Base-by-base conservation (phyloP, 1,140 invertebrate genomes). In the Teleopsis dalmanni region DNA sequence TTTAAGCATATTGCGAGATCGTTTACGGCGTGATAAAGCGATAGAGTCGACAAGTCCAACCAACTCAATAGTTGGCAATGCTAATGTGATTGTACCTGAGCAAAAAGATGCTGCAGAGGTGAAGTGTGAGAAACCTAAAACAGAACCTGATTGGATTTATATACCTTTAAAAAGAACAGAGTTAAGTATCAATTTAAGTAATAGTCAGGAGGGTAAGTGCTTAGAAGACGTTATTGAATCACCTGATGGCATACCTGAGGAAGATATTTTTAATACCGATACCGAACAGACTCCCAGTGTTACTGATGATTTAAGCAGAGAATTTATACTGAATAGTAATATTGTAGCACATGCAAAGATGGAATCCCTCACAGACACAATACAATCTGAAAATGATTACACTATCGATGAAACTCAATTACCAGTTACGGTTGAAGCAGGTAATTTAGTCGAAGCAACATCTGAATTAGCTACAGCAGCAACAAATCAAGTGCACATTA, bases 341-440 rank as follows among this genome's bases (percentile, higher is more conserved):
- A 62, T 64, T 14, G 62, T 60, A 42, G 64, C 64, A 1, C 64
- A 67, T 43, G 64, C 64, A 21, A 67, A 60, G 47, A 67, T 67
- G 64, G 64, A 67, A 19, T 67, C 64, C 0, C 51, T 67, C 6
- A 67, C 64, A 13, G 64, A 67, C 36, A 67, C 64, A 3, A 59
- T 67, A 19, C 64, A 60, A 36, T 67, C 64, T 19, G 64, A 67
- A 41, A 62, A 53, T 16, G 64, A 66, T 14, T 60, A 54, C 19
- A 45, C 44, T 6, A 52, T 54, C 21, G 64, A 67, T 13, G 41
- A 44, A 14, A 43, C 23, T 4, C 37, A 50, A 13, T 13, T 57
- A 8, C 43, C 29, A 3, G 34, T 56, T 2, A 27, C 50, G 13
- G 46, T 52, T 25, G 49, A 46, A 10, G 26, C 41, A 31, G 23